Percentiles rank a stretch among this genome's conserved stretches.
These are phyloP conservation scores for Sarcophaga bullata DNA, from an alignment of 1,140 invertebrate species.

Conservation along the genomic window DNA sequence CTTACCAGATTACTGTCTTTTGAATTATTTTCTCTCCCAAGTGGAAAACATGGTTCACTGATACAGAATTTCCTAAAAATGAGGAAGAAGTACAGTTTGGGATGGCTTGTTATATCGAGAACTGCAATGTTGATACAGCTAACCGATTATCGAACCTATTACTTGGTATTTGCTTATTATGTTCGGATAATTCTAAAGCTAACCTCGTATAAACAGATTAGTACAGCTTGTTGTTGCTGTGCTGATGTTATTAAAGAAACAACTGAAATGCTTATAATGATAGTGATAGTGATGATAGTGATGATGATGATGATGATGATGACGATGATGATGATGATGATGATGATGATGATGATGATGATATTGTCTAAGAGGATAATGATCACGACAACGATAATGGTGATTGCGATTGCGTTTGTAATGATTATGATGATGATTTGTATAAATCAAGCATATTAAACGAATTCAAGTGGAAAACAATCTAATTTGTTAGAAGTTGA, in stretches of 20 bases:
- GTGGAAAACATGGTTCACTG: too few relatives aligned
- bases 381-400: background rate
- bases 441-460: conserved; percentile 56
- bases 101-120: too few relatives aligned
- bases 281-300: conserved; percentile 16
- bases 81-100: too few relatives aligned
- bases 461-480: conserved; percentile 66
- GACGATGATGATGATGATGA: conserved; percentile 16
- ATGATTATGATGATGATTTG: conserved; percentile 29
- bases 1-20: too few relatives aligned
- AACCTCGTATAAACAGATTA: too few relatives aligned
- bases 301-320: conserved; percentile 16
- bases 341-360: conserved; percentile 22
- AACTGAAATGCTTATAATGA: background rate
- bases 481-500: conserved; percentile 60
- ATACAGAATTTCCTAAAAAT: too few relatives aligned
- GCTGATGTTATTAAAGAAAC: background rate
- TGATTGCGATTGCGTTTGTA: background rate
- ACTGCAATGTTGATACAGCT: too few relatives aligned
- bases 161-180: too few relatives aligned
- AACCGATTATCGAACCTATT: too few relatives aligned
- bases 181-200: too few relatives aligned
- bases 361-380: too few relatives aligned
- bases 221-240: background rate
- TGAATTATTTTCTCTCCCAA: too few relatives aligned